Conservation (phyloP, 2,113 vertebrate genomes). For the Proterorhinus semilunaris region DNA sequence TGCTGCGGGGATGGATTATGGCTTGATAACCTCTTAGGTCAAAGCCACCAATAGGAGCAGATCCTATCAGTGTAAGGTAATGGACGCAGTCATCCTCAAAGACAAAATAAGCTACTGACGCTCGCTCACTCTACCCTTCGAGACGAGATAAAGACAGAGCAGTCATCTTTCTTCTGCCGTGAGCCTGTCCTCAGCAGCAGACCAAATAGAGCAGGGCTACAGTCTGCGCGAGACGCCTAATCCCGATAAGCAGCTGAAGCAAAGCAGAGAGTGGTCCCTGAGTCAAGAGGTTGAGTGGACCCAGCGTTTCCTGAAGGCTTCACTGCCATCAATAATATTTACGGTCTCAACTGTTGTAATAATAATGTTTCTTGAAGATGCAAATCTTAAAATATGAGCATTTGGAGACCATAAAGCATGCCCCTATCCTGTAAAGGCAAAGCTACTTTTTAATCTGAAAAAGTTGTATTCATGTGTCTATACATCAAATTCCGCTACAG, state of each 20-base stretch:
- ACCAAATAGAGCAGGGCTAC: slow-evolving; percentile 35
- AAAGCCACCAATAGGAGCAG: slow-evolving; percentile 19
- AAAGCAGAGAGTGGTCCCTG: slow-evolving; percentile 38
- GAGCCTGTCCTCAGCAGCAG: slow-evolving; percentile 39
- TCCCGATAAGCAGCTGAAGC: slow-evolving; percentile 38
- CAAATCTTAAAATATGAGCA: background rate
- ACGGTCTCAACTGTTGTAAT: background rate
- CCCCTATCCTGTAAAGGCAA: no score
- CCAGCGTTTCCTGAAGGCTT: slow-evolving; percentile 31
- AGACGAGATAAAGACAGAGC: slow-evolving; percentile 30
- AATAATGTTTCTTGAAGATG: background rate
- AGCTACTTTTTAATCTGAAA: no score
- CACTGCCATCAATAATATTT: slow-evolving; percentile 49
- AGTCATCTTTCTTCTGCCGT: background rate
- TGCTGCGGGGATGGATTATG: slow-evolving; percentile 39
- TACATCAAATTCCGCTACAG: no score
- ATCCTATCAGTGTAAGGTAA: slow-evolving; percentile 38
- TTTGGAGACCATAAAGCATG: no score
- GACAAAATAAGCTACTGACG: slow-evolving; percentile 14
- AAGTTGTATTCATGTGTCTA: no score
- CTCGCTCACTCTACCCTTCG: background rate
- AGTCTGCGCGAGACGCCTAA: slow-evolving; percentile 21
- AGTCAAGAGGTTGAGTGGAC: slow-evolving; percentile 12
- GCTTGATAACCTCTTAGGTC: slow-evolving; percentile 34
- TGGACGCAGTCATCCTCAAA: slow-evolving; percentile 11